These are phyloP conservation scores for Neodiprion pinetum DNA, from an alignment of 1,140 invertebrate genomes.

Conservation along the genomic window DNA sequence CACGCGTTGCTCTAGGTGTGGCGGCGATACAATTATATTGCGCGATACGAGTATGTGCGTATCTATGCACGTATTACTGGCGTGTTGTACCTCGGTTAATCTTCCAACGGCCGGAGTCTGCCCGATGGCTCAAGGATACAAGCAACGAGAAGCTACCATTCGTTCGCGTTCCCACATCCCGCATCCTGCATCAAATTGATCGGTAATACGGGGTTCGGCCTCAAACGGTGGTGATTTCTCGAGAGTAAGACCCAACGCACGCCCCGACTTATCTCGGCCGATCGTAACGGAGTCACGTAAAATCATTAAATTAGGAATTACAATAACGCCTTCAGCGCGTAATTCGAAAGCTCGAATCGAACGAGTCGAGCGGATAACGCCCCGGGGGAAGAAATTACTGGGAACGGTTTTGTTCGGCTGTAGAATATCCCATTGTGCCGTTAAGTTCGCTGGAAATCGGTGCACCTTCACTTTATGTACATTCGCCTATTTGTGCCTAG, in stretches of 20 bases:
- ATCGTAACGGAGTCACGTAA: not conserved
- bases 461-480: too few relatives aligned
- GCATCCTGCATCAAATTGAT: not conserved
- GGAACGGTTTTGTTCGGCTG: too few relatives aligned
- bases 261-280: not conserved
- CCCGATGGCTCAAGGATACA: not conserved
- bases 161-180: not conserved
- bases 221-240: not conserved
- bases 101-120: not conserved
- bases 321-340: not conserved
- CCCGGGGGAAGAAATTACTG: too few relatives aligned
- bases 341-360: not conserved
- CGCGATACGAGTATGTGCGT: not conserved
- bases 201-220: not conserved
- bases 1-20: not conserved
- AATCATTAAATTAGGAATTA: slow-evolving; percentile 6
- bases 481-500: too few relatives aligned
- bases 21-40: not conserved
- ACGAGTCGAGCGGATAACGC: not conserved
- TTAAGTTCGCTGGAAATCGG: too few relatives aligned
- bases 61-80: not conserved
- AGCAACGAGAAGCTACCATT: not conserved
- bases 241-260: not conserved
- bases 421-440: too few relatives aligned
- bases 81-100: not conserved